Conservation (phyloP, 2,113 vertebrate species). For the Erpornis zantholeuca region DNA sequence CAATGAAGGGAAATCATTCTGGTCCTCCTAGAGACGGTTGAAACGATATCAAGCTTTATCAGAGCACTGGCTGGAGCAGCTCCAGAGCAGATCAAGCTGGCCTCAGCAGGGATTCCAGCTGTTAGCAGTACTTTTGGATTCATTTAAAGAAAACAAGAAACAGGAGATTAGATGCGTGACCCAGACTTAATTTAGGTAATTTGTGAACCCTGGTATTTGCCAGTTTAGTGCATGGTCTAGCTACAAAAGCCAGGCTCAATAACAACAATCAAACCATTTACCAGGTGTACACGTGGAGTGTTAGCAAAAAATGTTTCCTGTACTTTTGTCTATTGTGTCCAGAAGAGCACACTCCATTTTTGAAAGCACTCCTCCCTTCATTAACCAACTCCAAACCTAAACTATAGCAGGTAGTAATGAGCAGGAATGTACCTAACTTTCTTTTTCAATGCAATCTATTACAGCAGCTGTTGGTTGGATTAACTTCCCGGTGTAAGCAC, state of each 20-base stretch:
- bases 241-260: constrained; percentile 32
- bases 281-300: neutral
- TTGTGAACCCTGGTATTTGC: neutral
- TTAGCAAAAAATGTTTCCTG: neutral
- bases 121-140: constrained; percentile 43
- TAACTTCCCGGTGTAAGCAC: neutral
- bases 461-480: neutral
- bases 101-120: constrained; percentile 45
- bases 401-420: neutral
- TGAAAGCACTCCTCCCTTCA: neutral
- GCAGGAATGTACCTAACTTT: neutral
- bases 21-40: constrained; percentile 48
- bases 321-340: neutral
- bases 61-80: constrained; percentile 43
- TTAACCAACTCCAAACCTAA: neutral
- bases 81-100: constrained; percentile 60
- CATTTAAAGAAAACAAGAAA: constrained; percentile 55
- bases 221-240: neutral
- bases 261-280: neutral
- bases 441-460: neutral
- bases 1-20: constrained; percentile 70
- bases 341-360: neutral
- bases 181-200: constrained; percentile 33
- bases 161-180: constrained; percentile 11
- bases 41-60: constrained; percentile 51